Evolutionary conservation across 1,140 invertebrate species (phyloP), one percentile per base, ranked within the genome.

Genomic region (Oedothorax gibbosus): DNA sequence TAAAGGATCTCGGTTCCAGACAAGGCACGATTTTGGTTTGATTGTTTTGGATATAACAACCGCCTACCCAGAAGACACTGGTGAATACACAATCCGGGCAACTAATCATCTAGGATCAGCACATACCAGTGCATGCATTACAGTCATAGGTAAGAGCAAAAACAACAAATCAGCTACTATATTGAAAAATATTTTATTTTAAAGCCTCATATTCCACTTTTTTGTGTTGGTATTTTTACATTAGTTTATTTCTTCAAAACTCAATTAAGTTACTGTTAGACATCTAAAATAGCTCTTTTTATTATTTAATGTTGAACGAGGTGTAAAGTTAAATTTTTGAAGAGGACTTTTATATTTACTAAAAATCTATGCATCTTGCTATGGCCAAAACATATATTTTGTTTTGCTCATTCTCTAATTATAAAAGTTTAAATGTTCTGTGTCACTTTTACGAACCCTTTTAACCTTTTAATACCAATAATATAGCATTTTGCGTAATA

Each of bases 11-110:
- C 93, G 97, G 86, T 98, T 97, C 91, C 94, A 96, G 87, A 97
- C 96, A 75, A 94, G 95, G 10, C 96, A 96, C 89, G 97, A 99
- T 89, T 99, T 99, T 91, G 97, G 97, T 54, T 98, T 98, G 90
- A 96, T 97, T 64, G 94, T 97, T 86, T 91, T 99, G 64, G 97
- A 99, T 89, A 95, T 99, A 53, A 91, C 98, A 20, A 95, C 95
- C 64, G 90, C 91, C 0, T 92, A 91, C 66, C 89, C 92, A 18
- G 92, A 95, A 51, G 98, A 99, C 90, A 95, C 96, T 53, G 98
- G 98, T 60, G 96, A 97, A 91, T 98, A 97, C 87, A 98, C 96
- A 0, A 96, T 96, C 56, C 91, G 95, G 85, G 98, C 96, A 21
- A 96, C 96, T 0, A 99, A 99, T 90, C 94, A 95, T 88, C 92